These are phyloP conservation scores for Enteromius paludinosus DNA, from an alignment of 2,797 vertebrate genomes.

Conservation along the genomic window DNA sequence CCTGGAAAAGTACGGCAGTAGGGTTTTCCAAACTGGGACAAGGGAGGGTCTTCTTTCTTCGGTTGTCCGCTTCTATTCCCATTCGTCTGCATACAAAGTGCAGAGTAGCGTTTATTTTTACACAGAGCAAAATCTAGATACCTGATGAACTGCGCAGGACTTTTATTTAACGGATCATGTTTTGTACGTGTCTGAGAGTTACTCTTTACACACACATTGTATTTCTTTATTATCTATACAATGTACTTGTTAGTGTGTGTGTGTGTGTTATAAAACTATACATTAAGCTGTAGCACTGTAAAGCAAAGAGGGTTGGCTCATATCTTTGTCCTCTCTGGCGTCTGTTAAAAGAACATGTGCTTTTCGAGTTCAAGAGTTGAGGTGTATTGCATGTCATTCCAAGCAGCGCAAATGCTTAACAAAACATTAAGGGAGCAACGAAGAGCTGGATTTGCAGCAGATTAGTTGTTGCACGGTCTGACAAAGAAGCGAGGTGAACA, in stretches of 20 bases:
- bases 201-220: slow-evolving; percentile 51
- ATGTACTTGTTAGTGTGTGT: slow-evolving; percentile 45
- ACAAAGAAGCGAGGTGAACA: not conserved
- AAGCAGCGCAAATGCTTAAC: not conserved
- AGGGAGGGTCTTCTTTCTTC: slow-evolving; percentile 65
- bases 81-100: slow-evolving; percentile 65
- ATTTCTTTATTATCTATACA: slow-evolving; percentile 49
- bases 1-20: slow-evolving; percentile 99
- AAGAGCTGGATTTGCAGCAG: not conserved
- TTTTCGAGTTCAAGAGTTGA: slow-evolving; percentile 4
- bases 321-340: slow-evolving; percentile 58
- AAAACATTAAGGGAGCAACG: not conserved
- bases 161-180: slow-evolving; percentile 53
- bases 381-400: not conserved
- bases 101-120: slow-evolving; percentile 87
- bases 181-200: slow-evolving; percentile 52
- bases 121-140: slow-evolving; percentile 60
- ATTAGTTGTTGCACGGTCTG: not conserved
- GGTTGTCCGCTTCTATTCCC: slow-evolving; percentile 60
- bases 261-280: slow-evolving; percentile 33
- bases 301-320: slow-evolving; percentile 51
- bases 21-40: slow-evolving; percentile 63
- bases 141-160: slow-evolving; percentile 47
- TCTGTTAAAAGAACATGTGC: slow-evolving; percentile 12
- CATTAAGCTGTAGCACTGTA: slow-evolving; percentile 53